Conservation (phyloP, 2,797 vertebrate genomes). For the Crenuchus spilurus region DNA sequence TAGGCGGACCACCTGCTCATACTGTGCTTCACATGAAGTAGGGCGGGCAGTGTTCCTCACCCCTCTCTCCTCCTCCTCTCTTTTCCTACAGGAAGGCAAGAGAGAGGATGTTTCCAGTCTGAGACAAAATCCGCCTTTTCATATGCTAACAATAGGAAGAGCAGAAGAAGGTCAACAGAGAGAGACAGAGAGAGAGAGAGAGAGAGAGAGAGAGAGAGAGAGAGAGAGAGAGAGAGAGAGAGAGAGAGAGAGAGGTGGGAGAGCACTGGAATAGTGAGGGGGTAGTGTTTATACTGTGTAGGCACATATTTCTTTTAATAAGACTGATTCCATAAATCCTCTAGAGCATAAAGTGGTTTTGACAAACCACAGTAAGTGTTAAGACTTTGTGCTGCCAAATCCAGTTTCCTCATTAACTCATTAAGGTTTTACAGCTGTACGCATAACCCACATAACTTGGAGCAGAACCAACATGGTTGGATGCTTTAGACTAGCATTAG, state of each 20-base stretch:
- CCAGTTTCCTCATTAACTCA: slow-evolving; percentile 25
- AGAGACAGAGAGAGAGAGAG: too few species aligned
- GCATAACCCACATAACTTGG: slow-evolving; percentile 21
- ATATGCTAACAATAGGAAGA: slow-evolving; percentile 43
- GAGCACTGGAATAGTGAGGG: too few species aligned
- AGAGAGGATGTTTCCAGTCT: slow-evolving; percentile 53
- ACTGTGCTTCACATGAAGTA: slow-evolving; percentile 58
- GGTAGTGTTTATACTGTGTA: background rate
- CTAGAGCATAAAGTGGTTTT: background rate
- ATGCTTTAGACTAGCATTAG: background rate
- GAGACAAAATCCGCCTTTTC: slow-evolving; percentile 33
- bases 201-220: too few species aligned
- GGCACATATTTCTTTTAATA: background rate
- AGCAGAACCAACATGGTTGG: background rate
- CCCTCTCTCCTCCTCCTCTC: slow-evolving; percentile 26
- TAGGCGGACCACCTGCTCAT: slow-evolving; percentile 62
- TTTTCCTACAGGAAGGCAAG: slow-evolving; percentile 65
- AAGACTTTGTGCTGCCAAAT: background rate
- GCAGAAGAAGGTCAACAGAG: slow-evolving; percentile 38
- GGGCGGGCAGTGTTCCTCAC: slow-evolving; percentile 59
- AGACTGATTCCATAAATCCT: background rate
- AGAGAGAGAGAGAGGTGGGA: too few species aligned
- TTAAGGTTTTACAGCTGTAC: slow-evolving; percentile 16
- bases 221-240: too few species aligned
- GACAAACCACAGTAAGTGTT: background rate